Percentiles rank a stretch among this genome's conserved stretches.
phyloP scores from a whole-genome alignment of 2,888 invertebrate species.

The Gymnoscelis rufifasciata region DNA sequence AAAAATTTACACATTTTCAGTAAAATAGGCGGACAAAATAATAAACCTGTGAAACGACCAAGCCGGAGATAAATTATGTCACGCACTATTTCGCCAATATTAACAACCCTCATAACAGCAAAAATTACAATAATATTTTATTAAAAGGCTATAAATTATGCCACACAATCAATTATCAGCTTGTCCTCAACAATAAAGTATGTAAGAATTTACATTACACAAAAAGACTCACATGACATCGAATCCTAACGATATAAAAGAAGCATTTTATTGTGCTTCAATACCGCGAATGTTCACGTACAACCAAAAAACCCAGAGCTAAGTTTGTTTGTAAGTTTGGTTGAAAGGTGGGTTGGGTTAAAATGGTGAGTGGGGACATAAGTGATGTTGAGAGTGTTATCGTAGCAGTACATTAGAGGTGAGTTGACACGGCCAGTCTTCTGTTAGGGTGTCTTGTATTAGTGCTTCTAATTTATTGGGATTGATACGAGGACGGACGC shows the following conservation, averaged over 20 bases:
- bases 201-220: constrained; percentile 62
- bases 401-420: constrained; percentile 72
- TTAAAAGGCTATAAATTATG: constrained; percentile 22
- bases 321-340: background rate
- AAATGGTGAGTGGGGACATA: constrained; percentile 48
- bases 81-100: background rate
- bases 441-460: constrained; percentile 75
- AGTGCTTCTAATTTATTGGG: constrained; percentile 77
- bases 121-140: constrained; percentile 32
- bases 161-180: constrained; percentile 57
- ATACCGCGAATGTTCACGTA: constrained; percentile 47
- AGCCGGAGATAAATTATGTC: no score
- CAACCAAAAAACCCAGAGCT: constrained; percentile 20
- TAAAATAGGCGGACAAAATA: no score
- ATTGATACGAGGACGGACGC: constrained; percentile 75
- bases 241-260: constrained; percentile 66
- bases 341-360: constrained; percentile 35
- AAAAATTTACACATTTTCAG: no score
- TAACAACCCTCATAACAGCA: constrained; percentile 26
- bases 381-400: constrained; percentile 73
- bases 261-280: constrained; percentile 55
- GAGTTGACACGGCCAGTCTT: constrained; percentile 74
- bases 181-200: constrained; percentile 63
- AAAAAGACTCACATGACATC: constrained; percentile 53
- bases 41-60: no score